phyloP scores from a whole-genome alignment of 1,140 invertebrate species.

The Drosophila micromelanica region DNA sequence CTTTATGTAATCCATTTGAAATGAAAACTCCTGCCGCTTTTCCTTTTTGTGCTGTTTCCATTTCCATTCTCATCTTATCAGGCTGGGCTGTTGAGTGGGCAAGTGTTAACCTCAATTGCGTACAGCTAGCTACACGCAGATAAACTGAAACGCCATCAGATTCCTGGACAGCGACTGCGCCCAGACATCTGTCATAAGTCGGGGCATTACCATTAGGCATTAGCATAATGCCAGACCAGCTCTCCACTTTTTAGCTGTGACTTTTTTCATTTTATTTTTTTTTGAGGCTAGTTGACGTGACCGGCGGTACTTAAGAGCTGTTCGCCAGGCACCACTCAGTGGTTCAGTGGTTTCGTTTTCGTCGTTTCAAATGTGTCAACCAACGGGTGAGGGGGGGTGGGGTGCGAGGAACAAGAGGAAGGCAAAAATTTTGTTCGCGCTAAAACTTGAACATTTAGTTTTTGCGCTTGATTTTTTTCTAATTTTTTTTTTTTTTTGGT shows the following conservation, averaged over 20 bases:
- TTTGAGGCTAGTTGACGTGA: constrained; percentile 52
- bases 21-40: no score
- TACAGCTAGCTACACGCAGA: constrained; percentile 62
- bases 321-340: background rate
- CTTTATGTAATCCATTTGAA: no score
- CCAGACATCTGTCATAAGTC: constrained; percentile 49
- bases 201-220: constrained; percentile 54
- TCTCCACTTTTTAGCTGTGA: background rate
- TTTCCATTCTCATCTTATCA: constrained; percentile 22
- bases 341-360: constrained; percentile 27
- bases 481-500: background rate
- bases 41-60: no score
- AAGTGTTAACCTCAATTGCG: constrained; percentile 73
- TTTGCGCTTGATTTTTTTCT: constrained; percentile 49
- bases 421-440: constrained; percentile 52
- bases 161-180: constrained; percentile 41
- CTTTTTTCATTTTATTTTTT: background rate
- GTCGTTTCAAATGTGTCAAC: constrained; percentile 34
- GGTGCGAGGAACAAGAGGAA: no score
- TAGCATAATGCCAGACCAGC: constrained; percentile 29
- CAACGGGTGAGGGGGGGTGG: no score
- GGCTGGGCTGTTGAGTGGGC: constrained; percentile 33
- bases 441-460: constrained; percentile 68
- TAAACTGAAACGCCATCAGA: constrained; percentile 51
- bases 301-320: constrained; percentile 65